A percentile compares a stretch with the other conserved stretches of the same genome.
Evolutionary conservation across 2,797 vertebrate species (phyloP).

Genomic region (Coilia nasus): DNA sequence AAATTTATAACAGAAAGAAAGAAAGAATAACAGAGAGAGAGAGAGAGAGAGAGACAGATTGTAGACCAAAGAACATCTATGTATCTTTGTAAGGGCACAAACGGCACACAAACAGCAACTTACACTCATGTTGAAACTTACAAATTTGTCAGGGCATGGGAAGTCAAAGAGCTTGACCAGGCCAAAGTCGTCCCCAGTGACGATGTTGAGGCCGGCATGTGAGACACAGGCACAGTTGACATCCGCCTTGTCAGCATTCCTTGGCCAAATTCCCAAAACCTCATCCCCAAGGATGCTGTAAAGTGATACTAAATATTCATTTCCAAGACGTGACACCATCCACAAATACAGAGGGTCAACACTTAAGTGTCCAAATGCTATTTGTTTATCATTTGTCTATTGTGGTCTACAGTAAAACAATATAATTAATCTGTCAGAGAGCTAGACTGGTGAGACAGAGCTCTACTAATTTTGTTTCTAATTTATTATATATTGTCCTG

Average conservation of each 20-base stretch:
- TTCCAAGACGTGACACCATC: neutral
- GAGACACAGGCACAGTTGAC: constrained; percentile 94
- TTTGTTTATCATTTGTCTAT: neutral
- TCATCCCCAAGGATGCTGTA: constrained; percentile 92
- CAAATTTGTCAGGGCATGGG: constrained; percentile 92
- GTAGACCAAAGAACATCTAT: too few relatives aligned
- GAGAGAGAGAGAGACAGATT: neutral
- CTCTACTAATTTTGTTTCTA: too few relatives aligned
- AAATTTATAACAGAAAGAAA: neutral
- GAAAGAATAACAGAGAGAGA: neutral
- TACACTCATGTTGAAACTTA: constrained; percentile 75
- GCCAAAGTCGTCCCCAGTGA: constrained; percentile 93
- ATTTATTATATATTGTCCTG: too few relatives aligned
- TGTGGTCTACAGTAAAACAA: neutral
- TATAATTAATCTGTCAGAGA: too few relatives aligned
- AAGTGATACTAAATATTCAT: constrained; percentile 58
- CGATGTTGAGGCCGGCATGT: constrained; percentile 86
- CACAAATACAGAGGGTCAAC: neutral
- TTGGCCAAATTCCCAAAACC: constrained; percentile 93
- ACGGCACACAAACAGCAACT: too few relatives aligned
- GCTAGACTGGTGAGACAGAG: neutral
- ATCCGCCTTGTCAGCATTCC: constrained; percentile 90
- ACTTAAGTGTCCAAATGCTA: neutral
- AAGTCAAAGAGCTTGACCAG: constrained; percentile 96
- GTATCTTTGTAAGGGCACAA: too few relatives aligned